Conservation (phyloP, 2,888 invertebrate species). For the Sclerodermus sp. region DNA sequence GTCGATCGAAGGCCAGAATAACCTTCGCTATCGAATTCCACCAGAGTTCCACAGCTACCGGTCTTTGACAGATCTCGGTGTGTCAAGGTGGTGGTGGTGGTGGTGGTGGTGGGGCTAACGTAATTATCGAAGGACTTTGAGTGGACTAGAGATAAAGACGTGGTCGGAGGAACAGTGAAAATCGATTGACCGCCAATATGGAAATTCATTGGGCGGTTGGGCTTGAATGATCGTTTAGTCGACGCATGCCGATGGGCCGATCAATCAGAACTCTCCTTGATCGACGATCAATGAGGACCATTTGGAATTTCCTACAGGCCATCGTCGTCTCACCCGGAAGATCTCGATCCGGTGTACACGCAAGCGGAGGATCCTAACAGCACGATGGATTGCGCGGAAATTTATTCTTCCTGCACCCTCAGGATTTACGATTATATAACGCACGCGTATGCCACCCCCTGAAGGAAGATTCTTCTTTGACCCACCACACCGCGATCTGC, state of each 20-base stretch:
- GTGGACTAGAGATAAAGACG: too few species aligned
- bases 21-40: too few species aligned
- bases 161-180: slow-evolving; percentile 6
- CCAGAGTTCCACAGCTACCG: too few species aligned
- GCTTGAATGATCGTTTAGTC: slow-evolving; percentile 9
- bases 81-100: too few species aligned
- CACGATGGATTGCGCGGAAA: slow-evolving; percentile 28
- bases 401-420: slow-evolving; percentile 40
- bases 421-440: slow-evolving; percentile 46
- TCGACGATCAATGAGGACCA: slow-evolving; percentile 4
- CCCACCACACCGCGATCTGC: too few species aligned
- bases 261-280: slow-evolving; percentile 14
- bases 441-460: slow-evolving; percentile 5
- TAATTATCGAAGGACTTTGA: too few species aligned
- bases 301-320: slow-evolving; percentile 29
- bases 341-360: slow-evolving; percentile 32
- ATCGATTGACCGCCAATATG: slow-evolving; percentile 21
- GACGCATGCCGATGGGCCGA: slow-evolving; percentile 12
- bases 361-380: slow-evolving; percentile 25
- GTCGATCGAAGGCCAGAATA: too few species aligned
- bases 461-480: too few species aligned
- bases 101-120: too few species aligned
- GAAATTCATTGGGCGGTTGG: slow-evolving; percentile 18
- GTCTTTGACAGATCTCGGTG: too few species aligned
- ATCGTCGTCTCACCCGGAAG: slow-evolving; percentile 38